Percentiles rank a stretch among this genome's conserved stretches.
phyloP scores from a whole-genome alignment of 2,797 vertebrate species.

The Coregonus sp. region DNA sequence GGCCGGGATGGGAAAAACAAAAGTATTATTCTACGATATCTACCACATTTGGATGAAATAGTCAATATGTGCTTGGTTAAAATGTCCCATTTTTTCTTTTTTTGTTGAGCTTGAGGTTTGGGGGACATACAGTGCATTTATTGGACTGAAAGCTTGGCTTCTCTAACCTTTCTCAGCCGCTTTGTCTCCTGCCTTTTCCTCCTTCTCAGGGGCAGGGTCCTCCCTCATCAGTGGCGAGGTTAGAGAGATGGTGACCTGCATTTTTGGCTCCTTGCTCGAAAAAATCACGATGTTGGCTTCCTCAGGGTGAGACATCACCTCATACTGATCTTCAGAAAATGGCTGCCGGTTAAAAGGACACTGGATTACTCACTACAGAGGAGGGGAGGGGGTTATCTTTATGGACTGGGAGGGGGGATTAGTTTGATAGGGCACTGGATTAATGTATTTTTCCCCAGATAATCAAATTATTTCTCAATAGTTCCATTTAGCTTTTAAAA shows the following conservation, averaged over 20 bases:
- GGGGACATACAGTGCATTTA: conserved; percentile 61
- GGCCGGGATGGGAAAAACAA: conserved; percentile 26
- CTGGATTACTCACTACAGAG: conserved; percentile 82
- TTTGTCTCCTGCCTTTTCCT: conserved; percentile 77
- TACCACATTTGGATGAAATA: conserved; percentile 1
- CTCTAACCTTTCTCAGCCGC: conserved; percentile 84
- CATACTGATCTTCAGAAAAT: conserved; percentile 84
- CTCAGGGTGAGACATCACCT: conserved; percentile 80
- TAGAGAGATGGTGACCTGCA: conserved; percentile 84
- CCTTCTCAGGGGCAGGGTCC: conserved; percentile 75
- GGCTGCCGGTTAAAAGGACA: conserved; percentile 86
- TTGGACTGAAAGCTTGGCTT: conserved; percentile 79
- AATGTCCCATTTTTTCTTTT: conserved; percentile 51
- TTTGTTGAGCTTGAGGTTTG: conserved; percentile 34
- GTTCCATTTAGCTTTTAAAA: background rate
- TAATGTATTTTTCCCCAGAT: background rate
- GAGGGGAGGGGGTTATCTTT: conserved; percentile 31
- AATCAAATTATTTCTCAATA: background rate
- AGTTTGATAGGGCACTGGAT: background rate
- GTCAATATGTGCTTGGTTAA: conserved; percentile 42
- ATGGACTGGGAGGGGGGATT: background rate
- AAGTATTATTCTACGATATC: conserved; percentile 15
- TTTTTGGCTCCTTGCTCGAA: conserved; percentile 85
- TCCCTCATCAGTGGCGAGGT: conserved; percentile 87
- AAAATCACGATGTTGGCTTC: conserved; percentile 83